Base-by-base conservation (phyloP, 2,888 invertebrate species). In the Synanthedon formicaeformis region DNA sequence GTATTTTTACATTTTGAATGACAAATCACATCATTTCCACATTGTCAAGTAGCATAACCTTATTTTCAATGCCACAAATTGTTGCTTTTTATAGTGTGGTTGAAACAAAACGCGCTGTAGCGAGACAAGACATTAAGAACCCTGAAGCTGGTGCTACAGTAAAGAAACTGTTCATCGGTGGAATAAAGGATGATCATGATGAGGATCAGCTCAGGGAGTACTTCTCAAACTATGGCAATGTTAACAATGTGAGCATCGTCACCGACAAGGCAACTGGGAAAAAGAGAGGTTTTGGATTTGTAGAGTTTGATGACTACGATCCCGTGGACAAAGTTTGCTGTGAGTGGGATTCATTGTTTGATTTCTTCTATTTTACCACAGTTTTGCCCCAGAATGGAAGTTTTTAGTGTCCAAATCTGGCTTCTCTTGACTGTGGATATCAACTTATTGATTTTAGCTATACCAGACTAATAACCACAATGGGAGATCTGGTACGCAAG, bases 231-330 rank as follows among this genome's bases (percentile, higher is more conserved):
- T 97, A 91, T 77, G 98, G 98, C 12, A 92, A 88, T 57, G 94
- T 98, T 54, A 90, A 94, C 53, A 92, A 93, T 56, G 93, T 96
- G 48, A 95, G 95, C 65, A 93, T 98, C 67, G 97, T 97, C 2
- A 94, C 94, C 10, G 97, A 98, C 71, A 97, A 97, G 67, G 94
- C 94, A 57, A 95, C 95, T 0, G 96, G 96, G 53, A 97, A 97
- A 78, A 96, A 95, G 65, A 91, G 98, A 64, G 98, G 98, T 4
- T 99, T 98, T 78, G 98, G 96, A 27, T 99, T 98, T 76, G 94
- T 99, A 41, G 97, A 97, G 76, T 99, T 97, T 76, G 96, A 97
- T 71, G 98, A 99, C 75, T 97, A 97, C 71, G 98, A 99, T 81
- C 94, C 97, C 3, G 98, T 98, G 54, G 98, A 98, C 76, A 98